A percentile compares a stretch with the other conserved stretches of the same genome.
Evolutionary conservation across 2,113 vertebrate genomes (phyloP).

Genomic region (Prolemur simus): DNA sequence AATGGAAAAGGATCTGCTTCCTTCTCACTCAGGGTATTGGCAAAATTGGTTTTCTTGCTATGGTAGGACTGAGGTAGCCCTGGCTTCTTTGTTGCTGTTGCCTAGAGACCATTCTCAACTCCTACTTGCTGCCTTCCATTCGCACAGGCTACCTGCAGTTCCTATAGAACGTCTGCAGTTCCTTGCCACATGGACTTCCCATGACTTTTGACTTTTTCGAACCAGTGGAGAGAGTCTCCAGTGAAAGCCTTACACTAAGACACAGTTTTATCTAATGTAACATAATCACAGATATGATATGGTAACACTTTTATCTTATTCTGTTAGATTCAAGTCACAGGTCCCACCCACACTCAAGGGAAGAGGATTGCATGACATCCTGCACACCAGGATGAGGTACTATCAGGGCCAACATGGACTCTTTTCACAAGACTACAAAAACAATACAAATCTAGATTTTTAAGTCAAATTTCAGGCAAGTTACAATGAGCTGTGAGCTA

Average conservation of each 20-base stretch:
- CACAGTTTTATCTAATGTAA: background rate
- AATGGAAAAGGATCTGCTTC: background rate
- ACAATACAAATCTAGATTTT: background rate
- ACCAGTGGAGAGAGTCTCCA: background rate
- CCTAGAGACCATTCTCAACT: background rate
- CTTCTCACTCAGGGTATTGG: background rate
- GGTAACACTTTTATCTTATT: background rate
- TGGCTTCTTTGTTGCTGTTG: background rate
- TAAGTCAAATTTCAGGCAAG: background rate
- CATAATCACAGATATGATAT: background rate
- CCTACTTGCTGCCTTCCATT: background rate
- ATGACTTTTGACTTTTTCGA: background rate
- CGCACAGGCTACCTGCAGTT: background rate
- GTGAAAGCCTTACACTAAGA: background rate
- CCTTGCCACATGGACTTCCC: background rate
- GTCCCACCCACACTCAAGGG: background rate
- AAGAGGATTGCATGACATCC: background rate
- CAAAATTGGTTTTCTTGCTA: background rate
- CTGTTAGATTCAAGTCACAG: background rate
- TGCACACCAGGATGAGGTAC: background rate
- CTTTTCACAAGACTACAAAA: background rate
- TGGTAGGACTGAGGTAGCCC: background rate
- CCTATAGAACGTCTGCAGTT: background rate
- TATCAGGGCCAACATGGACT: too few relatives aligned
- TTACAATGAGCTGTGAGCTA: background rate